phyloP scores from a whole-genome alignment of 1,140 invertebrate genomes.

The Hylyphantes graminicola region DNA sequence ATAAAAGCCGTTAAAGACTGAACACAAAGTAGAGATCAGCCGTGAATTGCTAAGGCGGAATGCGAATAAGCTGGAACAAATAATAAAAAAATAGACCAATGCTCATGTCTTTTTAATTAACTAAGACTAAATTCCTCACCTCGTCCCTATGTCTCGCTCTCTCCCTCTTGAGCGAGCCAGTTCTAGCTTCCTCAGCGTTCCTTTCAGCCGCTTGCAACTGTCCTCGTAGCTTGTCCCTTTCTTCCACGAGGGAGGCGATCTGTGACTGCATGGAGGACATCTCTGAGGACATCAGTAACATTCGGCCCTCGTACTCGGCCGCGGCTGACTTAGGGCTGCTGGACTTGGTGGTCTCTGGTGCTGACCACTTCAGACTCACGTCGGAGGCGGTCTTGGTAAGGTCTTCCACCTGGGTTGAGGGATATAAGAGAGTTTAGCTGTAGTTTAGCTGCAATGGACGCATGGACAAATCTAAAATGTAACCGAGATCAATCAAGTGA shows the following conservation, averaged over 20 bases:
- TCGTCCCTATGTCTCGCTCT: slow-evolving; percentile 58
- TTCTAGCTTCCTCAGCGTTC: slow-evolving; percentile 43
- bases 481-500: too few relatives aligned
- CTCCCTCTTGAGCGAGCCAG: slow-evolving; percentile 58
- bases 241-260: slow-evolving; percentile 82
- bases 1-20: slow-evolving; percentile 90
- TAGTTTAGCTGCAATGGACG: too few relatives aligned
- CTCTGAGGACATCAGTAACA: slow-evolving; percentile 86
- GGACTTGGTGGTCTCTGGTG: not conserved
- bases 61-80: slow-evolving; percentile 74
- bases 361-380: not conserved
- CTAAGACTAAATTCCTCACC: slow-evolving; percentile 11
- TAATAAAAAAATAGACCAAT: too few relatives aligned
- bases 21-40: slow-evolving; percentile 84
- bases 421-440: too few relatives aligned
- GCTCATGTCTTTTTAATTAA: slow-evolving; percentile 79
- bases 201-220: slow-evolving; percentile 81
- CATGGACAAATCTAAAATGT: too few relatives aligned
- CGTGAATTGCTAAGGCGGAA: slow-evolving; percentile 75
- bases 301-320: slow-evolving; percentile 87
- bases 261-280: slow-evolving; percentile 85
- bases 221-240: slow-evolving; percentile 90
- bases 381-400: slow-evolving; percentile 85
- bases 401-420: slow-evolving; percentile 78
- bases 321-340: slow-evolving; percentile 77